phyloP scores from a whole-genome alignment of 1,140 invertebrate species.

The Trichonephila clavipes region DNA sequence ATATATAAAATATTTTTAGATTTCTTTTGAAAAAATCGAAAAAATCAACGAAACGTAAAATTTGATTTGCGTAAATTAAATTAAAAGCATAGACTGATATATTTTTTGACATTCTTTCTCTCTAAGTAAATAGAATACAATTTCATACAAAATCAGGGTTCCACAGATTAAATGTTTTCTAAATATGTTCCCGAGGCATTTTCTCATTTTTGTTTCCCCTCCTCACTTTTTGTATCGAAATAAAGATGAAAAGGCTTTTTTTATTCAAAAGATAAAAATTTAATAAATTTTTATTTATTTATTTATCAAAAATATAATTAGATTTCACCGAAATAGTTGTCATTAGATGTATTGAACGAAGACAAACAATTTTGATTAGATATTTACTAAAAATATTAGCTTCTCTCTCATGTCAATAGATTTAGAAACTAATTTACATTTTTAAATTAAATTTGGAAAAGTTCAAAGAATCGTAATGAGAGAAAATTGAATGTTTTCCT shows the following conservation, averaged over 20 bases:
- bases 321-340: background rate
- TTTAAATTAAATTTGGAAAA: background rate
- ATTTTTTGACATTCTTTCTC: constrained; percentile 17
- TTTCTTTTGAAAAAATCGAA: background rate
- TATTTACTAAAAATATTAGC: background rate
- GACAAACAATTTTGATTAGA: background rate
- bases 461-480: background rate
- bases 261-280: background rate
- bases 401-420: background rate
- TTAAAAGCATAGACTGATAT: constrained; percentile 28
- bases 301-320: background rate
- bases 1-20: background rate
- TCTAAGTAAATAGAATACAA: background rate
- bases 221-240: too few relatives aligned
- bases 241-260: background rate
- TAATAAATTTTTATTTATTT: background rate
- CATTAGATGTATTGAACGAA: background rate
- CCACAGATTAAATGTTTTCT: background rate
- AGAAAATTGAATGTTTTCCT: background rate
- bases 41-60: background rate
- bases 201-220: background rate
- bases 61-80: background rate
- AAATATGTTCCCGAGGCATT: background rate
- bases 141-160: background rate
- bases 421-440: background rate